Base-by-base conservation (phyloP, 2,113 vertebrate species). In the Poeciliopsis turrubarensis region DNA sequence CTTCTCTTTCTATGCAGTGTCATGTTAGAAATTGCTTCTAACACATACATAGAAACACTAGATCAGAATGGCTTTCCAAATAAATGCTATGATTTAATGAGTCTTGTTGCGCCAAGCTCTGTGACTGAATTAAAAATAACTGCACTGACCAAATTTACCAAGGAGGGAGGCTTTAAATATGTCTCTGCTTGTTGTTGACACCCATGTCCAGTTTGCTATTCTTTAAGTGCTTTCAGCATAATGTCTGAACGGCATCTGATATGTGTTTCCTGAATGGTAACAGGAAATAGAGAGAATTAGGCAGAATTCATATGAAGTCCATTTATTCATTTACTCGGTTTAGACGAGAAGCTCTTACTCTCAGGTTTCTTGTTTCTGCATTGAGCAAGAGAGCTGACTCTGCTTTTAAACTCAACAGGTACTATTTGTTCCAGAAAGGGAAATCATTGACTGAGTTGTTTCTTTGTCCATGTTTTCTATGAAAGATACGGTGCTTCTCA, bases 121-220 rank as follows among this genome's bases (percentile, higher is more conserved):
- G 41, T 47, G 44, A 17, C 44, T 47, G 44, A 19, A 47, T 47
- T 47, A 17, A 47, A 47, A 47, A 19, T 1, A 47, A 47, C 44
- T 19, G 5, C 17, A 47, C 5, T 47, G 44, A 47, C 44, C 12
- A 27, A 19, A 22, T 30, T 68, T 54, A 31, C 19, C 47, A 13
- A 15, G 37, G 70, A 44, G 22, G 73, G 68, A 75, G 41, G 62
- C 68, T 81, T 75, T 71, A 75, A 72, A 75, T 80, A 17, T 32
- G 22, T 84, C 25, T 68, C 70, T 62, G 63, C 26, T 64, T 30
- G 25, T 25, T 1, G 54, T 71, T 77, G 27, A 65, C 27, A 69
- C 13, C 8, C 17, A 11, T 72, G 60, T 68, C 26, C 54, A 29
- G 14, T 25, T 17, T 72, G 64, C 11, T 66, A 12, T 26, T 68